Evolutionary conservation across 2,113 vertebrate genomes (phyloP), one percentile per base, ranked within the genome.

Genomic region (Connochaetes taurinus): DNA sequence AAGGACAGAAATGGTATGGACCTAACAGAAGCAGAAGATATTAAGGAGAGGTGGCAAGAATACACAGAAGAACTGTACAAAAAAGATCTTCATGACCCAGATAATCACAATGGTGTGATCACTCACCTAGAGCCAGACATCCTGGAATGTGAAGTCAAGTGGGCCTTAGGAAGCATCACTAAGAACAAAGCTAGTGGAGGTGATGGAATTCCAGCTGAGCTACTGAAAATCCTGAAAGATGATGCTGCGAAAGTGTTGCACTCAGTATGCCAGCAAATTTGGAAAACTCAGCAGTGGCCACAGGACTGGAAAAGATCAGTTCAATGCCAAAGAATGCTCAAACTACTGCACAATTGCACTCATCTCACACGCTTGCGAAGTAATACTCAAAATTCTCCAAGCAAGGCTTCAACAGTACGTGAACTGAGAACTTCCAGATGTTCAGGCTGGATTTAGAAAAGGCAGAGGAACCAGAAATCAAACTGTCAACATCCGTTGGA

Each of bases 301-400:
- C 17, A 71, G 17, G 9, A 71, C 17, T 36, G n/a, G 64, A 62
- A 62, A 62, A 62, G 6, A 6, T 62, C 60, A 15, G 1, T 62
- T 62, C 17, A 36, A 71, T 36, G 17, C n/a, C n/a, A 71, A 71
- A 71, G 17, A 71, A 71, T 36, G 3, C 17, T 36, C 4, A 36
- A 36, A 71, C n/a, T 36, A 21, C 64, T 0, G 0, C n/a, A 36
- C n/a, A 67, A 67, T 67, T 67, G 64, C n/a, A 71, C n/a, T 71
- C n/a, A 71, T 36, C 2, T 71, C 17, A 36, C n/a, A 71, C 0
- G 0, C 17, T 11, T 0, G 9, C 0, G 0, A 71, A 71, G 17
- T 36, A 21, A 71, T 71, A 4, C n/a, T 71, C 17, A 36, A 71
- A 36, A 71, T 71, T 36, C 17, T 36, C 64, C 64, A 36, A 71